Conservation (phyloP, 2,113 vertebrate species). For the Emydura subglobosa region DNA sequence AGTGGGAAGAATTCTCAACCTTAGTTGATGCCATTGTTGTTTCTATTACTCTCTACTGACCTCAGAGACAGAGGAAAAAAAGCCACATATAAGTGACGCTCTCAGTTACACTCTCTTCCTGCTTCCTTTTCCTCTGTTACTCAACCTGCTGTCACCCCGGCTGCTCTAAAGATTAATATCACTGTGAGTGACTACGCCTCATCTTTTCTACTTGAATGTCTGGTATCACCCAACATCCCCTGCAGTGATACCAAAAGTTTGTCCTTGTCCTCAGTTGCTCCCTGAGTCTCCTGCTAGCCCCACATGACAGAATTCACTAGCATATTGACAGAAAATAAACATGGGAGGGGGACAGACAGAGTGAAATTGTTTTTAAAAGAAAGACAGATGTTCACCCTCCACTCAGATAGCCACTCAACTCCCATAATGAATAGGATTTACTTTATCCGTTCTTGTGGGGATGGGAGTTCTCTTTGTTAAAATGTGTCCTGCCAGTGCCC, state of each 20-base stretch:
- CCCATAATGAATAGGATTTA: background rate
- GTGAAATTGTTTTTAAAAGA: background rate
- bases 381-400: background rate
- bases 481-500: background rate
- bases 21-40: background rate
- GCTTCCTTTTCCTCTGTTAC: constrained; percentile 47
- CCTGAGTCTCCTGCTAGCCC: background rate
- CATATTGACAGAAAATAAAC: background rate
- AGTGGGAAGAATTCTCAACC: background rate
- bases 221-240: fast-evolving
- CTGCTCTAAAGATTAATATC: background rate
- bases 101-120: background rate
- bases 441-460: fast-evolving
- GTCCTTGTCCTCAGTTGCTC: background rate
- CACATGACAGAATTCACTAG: background rate
- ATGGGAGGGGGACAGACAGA: background rate
- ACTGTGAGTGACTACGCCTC: background rate
- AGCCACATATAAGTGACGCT: background rate
- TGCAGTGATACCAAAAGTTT: background rate
- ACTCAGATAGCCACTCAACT: background rate
- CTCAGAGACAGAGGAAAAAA: constrained; percentile 13
- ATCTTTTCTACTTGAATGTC: background rate
- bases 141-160: background rate
- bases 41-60: constrained; percentile 3
- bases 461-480: background rate